phyloP scores from a whole-genome alignment of 2,888 invertebrate species.

The Caprella mutica region DNA sequence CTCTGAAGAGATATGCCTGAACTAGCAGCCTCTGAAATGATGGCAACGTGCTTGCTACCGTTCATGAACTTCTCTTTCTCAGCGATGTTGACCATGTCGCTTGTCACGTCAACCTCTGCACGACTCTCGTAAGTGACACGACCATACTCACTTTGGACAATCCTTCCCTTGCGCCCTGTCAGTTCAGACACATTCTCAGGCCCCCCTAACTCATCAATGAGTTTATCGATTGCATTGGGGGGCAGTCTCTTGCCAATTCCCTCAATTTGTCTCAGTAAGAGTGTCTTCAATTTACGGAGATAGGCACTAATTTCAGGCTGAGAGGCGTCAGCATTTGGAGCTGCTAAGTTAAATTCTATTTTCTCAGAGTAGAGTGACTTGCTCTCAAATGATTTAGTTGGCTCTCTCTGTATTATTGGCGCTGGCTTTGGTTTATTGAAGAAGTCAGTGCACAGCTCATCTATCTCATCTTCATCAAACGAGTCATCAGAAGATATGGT shows the following conservation, averaged over 20 bases:
- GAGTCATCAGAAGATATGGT: no score
- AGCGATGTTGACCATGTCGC: conserved; percentile 87
- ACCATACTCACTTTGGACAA: conserved; percentile 85
- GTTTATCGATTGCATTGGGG: conserved; percentile 92
- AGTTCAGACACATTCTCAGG: conserved; percentile 71
- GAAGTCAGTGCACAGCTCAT: no score
- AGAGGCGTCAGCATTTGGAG: background rate
- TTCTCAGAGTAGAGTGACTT: background rate
- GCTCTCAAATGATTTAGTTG: no score
- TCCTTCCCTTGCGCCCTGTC: conserved; percentile 91
- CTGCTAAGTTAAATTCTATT: no score
- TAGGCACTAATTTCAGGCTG: no score
- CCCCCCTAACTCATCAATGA: conserved; percentile 95
- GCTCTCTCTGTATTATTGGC: no score
- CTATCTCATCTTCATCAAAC: no score
- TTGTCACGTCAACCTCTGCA: conserved; percentile 82
- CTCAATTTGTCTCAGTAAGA: conserved; percentile 70
- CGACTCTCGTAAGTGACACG: conserved; percentile 86
- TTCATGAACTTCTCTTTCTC: conserved; percentile 83
- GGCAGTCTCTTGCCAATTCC: conserved; percentile 74
- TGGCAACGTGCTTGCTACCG: conserved; percentile 93
- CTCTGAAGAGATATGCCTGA: conserved; percentile 87
- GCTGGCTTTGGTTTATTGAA: no score
- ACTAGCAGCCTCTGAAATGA: conserved; percentile 97
- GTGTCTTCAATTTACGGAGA: background rate